Conservation (phyloP, 2,113 vertebrate species). For the Tragelaphus imberbis region DNA sequence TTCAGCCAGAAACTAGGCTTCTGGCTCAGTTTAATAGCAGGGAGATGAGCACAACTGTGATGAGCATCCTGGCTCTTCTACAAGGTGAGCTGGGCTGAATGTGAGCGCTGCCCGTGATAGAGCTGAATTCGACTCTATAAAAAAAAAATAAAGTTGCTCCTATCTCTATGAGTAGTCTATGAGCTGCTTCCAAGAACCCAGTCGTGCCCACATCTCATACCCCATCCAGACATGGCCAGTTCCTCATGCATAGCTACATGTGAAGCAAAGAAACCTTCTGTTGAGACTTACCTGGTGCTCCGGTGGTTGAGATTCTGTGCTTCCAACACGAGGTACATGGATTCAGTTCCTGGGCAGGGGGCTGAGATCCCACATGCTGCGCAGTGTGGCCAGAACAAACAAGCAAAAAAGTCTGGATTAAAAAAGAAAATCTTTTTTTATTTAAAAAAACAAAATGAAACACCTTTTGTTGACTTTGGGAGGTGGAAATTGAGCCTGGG, state of each 20-base stretch:
- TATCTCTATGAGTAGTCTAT: not conserved
- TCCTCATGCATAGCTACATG: not conserved
- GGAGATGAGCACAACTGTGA: not conserved
- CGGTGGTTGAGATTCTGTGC: not conserved
- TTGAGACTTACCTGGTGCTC: not conserved
- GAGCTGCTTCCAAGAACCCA: not conserved
- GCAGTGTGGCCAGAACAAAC: not conserved
- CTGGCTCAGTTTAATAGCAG: not conserved
- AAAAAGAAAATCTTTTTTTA: not conserved
- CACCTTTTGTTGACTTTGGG: not conserved
- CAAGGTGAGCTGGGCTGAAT: not conserved
- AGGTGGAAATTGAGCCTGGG: not conserved
- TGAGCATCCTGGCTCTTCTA: not conserved
- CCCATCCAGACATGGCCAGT: not conserved
- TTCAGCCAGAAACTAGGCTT: not conserved
- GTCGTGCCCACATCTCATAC: not conserved
- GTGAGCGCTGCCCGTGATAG: not conserved
- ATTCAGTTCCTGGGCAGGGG: not conserved
- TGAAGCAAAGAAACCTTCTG: not conserved
- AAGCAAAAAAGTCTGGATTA: not conserved
- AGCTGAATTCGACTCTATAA: not conserved
- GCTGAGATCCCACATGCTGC: not conserved
- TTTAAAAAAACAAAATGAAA: not conserved
- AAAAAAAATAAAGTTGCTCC: not conserved
- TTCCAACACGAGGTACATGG: not conserved